Evolutionary conservation across 2,113 vertebrate genomes (phyloP).

Genomic region (Phrynocephalus versicolor): DNA sequence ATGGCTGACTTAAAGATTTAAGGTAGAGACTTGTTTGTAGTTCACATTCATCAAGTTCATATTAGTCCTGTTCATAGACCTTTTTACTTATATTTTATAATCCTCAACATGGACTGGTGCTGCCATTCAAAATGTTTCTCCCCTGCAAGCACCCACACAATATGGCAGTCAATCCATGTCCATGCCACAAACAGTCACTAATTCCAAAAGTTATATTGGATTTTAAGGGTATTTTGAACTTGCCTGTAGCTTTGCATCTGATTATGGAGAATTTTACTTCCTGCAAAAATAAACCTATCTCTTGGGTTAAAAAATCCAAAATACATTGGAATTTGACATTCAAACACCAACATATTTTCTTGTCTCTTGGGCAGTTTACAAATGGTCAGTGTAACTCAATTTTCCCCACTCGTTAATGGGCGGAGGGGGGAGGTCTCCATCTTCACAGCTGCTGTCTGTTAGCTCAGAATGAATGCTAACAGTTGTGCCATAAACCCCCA

Average conservation of each 20-base stretch:
- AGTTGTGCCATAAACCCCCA: slow-evolving; percentile 33
- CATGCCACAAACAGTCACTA: neutral
- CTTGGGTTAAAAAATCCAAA: neutral
- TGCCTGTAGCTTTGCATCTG: neutral
- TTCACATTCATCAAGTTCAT: neutral
- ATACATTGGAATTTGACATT: neutral
- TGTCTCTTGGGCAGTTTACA: neutral
- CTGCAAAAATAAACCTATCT: neutral
- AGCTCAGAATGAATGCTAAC: slow-evolving; percentile 36
- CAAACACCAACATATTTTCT: neutral
- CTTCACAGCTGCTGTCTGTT: slow-evolving; percentile 48
- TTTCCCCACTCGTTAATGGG: neutral
- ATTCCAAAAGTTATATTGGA: neutral
- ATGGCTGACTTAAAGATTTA: neutral
- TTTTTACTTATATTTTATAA: neutral
- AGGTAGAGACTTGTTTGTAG: neutral
- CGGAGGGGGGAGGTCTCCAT: neutral
- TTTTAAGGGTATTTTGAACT: neutral
- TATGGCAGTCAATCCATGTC: neutral
- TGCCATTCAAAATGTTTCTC: neutral
- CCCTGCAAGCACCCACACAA: neutral
- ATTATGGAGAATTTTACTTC: neutral
- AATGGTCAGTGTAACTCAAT: neutral
- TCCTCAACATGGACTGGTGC: neutral
- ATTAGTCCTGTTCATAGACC: neutral